These are phyloP conservation scores for Mesochorus sp. DNA, from an alignment of 2,888 invertebrate genomes.

Conservation along the genomic window DNA sequence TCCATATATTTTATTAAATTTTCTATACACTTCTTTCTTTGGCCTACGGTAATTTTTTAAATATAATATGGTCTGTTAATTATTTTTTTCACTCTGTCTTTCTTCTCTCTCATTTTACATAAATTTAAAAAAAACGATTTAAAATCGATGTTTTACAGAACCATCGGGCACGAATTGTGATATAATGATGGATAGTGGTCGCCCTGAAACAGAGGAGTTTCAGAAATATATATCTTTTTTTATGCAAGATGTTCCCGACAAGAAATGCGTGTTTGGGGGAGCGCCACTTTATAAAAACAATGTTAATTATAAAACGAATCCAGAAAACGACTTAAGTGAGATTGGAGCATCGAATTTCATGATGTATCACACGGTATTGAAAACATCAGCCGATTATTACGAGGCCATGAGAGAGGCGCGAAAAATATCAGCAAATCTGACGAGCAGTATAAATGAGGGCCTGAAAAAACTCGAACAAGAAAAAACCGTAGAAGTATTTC, in stretches of 20 bases:
- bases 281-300: conserved; percentile 92
- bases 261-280: conserved; percentile 90
- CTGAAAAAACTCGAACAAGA: conserved; percentile 82
- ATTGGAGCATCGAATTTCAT: conserved; percentile 95
- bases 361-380: conserved; percentile 96
- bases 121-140: too few relatives aligned
- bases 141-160: too few relatives aligned
- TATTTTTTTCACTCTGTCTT: too few relatives aligned
- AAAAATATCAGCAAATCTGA: conserved; percentile 90
- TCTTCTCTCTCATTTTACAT: too few relatives aligned
- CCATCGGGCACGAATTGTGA: too few relatives aligned
- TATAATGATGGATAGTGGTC: too few relatives aligned
- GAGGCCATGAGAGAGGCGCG: conserved; percentile 92
- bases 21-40: too few relatives aligned
- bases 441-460: conserved; percentile 87
- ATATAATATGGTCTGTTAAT: too few relatives aligned
- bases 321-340: conserved; percentile 79
- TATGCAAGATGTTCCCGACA: conserved; percentile 91
- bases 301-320: conserved; percentile 85
- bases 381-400: conserved; percentile 95
- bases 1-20: too few relatives aligned
- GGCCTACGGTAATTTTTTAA: too few relatives aligned
- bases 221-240: conserved; percentile 90
- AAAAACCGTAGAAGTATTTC: conserved; percentile 88
- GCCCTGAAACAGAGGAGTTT: conserved; percentile 87